Conservation (phyloP, 2,888 invertebrate genomes). For the Lissocephala sabroskyi region DNA sequence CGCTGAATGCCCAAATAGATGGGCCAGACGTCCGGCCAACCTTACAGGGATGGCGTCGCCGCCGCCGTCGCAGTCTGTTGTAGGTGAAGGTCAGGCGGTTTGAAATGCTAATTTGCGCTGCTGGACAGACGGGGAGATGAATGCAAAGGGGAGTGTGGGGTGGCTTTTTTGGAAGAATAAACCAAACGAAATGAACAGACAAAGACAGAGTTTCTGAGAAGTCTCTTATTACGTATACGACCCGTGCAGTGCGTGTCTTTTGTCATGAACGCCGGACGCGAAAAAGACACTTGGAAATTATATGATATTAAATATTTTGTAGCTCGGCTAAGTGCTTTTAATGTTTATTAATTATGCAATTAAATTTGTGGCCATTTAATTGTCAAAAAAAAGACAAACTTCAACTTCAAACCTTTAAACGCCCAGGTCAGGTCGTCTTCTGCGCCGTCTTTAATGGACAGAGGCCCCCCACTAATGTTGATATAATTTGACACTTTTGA, state of each 20-base stretch:
- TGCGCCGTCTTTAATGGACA: slow-evolving; percentile 46
- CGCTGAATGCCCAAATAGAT: slow-evolving; percentile 46
- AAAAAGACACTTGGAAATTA: slow-evolving; percentile 47
- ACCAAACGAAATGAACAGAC: no score
- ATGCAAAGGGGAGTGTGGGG: no score
- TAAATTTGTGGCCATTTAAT: slow-evolving; percentile 62
- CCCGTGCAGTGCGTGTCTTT: slow-evolving; percentile 42
- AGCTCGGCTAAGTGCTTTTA: slow-evolving; percentile 65
- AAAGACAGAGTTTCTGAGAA: background rate
- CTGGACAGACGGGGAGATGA: no score
- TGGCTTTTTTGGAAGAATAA: no score
- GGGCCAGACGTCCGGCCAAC: background rate
- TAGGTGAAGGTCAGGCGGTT: slow-evolving; percentile 54
- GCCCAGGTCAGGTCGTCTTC: no score
- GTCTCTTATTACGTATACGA: slow-evolving; percentile 14
- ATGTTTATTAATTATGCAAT: slow-evolving; percentile 66
- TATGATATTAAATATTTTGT: slow-evolving; percentile 48
- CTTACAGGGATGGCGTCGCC: background rate
- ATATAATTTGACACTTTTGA: slow-evolving; percentile 64
- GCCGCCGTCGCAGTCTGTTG: slow-evolving; percentile 13
- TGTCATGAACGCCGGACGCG: slow-evolving; percentile 12
- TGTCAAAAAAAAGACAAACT: slow-evolving; percentile 37
- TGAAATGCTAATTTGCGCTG: slow-evolving; percentile 35
- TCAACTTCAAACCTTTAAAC: slow-evolving; percentile 1
- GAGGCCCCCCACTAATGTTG: slow-evolving; percentile 63